Evolutionary conservation across 2,888 invertebrate genomes (phyloP), one percentile per base, ranked within the genome.

Genomic region (Proisotoma minuta): DNA sequence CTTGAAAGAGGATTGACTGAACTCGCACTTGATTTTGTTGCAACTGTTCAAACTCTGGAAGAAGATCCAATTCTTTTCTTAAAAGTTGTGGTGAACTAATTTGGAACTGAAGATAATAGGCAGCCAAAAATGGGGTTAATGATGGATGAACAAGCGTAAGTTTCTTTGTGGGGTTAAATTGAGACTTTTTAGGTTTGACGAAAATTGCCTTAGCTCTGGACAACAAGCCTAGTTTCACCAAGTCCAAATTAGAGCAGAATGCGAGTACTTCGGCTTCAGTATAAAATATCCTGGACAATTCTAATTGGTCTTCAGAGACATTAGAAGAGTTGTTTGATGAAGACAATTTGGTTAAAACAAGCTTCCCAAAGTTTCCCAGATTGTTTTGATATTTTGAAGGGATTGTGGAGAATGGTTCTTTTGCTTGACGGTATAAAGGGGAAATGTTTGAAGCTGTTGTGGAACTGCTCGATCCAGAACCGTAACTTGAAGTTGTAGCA

Each of bases 41-140:
- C 3, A 73, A 65, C 4, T 52, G 26, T 28, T 69, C 68, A 28
- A 79, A 69, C 34, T 79, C 78, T 1, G 81, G 81, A 50, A 82
- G 76, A 1, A 80, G 78, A 59, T 82, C 82, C 57, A 83, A 76
- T 74, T 83, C 83, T 12, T 80, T 77, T 22, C 81, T 77, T 3
- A 82, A 75, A 18, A 82, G 78, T 52, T 81, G 80, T 0, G 81
- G 79, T 66, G 81, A 79, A 69, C 79, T 80, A 3, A 81, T 80
- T 3, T 82, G 76, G 0, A 82, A 81, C 0, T 81, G 79, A n/a
- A 82, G 77, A 73, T 82, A 82, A 70, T 81, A 81, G 1, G 82
- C 82, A 1, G 82, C 80, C n/a, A 82, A 75, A 71, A 81, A 82
- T 69, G 82, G 82, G 18, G 80, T 79, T 65, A 82, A 78, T 1